Conservation (phyloP, 2,888 invertebrate species). For the Xylophagus ater region DNA sequence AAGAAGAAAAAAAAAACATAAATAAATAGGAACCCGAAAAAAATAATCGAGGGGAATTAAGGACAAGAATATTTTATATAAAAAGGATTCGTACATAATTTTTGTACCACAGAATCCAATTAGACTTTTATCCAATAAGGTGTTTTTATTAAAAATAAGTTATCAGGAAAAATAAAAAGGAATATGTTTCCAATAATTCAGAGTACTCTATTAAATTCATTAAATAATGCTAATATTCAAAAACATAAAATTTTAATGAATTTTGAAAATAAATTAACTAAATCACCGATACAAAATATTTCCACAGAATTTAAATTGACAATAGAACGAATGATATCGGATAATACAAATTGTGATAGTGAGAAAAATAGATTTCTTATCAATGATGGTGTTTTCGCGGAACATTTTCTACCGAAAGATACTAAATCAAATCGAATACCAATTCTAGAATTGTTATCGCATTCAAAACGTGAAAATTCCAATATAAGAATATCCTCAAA, state of each 20-base stretch:
- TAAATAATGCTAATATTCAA: no score
- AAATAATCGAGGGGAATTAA: no score
- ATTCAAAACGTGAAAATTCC: neutral
- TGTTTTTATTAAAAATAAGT: neutral
- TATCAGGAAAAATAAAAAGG: neutral
- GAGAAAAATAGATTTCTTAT: conserved; percentile 7
- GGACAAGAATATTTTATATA: neutral
- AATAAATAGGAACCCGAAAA: neutral
- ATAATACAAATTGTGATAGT: conserved; percentile 9
- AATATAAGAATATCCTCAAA: conserved; percentile 3
- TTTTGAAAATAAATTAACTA: neutral
- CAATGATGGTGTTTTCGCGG: conserved; percentile 15
- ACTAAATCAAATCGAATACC: conserved; percentile 9
- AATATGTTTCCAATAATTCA: conserved; percentile 18
- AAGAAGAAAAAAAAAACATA: conserved; percentile 1
- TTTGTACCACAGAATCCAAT: conserved; percentile 5
- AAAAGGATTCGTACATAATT: neutral
- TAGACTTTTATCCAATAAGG: conserved; percentile 6
- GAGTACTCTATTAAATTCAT: neutral
- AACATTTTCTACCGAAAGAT: conserved; percentile 15
- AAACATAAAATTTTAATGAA: neutral
- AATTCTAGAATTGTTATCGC: conserved; percentile 13
- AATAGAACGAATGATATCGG: conserved; percentile 3
- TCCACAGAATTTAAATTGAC: neutral
- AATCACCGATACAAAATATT: neutral